Conservation (phyloP, 2,113 vertebrate genomes). For the Equus quagga region DNA sequence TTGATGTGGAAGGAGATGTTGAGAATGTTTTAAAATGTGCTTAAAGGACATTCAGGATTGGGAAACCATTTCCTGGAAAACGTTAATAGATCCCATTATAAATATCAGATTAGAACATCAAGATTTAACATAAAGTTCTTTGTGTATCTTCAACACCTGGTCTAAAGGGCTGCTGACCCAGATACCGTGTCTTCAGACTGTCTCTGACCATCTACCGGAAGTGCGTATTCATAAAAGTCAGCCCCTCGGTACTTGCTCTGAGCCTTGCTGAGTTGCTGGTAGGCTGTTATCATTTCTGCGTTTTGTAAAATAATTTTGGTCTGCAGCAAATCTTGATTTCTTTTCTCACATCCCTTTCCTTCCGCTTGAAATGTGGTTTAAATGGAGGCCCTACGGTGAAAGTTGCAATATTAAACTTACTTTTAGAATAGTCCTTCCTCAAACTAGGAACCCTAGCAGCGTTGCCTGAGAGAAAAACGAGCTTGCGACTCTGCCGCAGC, state of each 20-base stretch:
- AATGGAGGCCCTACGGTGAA: not conserved
- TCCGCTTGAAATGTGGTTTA: not conserved
- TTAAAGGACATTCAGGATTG: not conserved
- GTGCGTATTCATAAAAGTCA: not conserved
- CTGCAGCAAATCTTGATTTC: not conserved
- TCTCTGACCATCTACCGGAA: not conserved
- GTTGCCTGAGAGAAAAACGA: not conserved
- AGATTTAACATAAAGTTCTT: not conserved
- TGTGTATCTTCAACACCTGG: not conserved
- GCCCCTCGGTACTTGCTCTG: too few relatives aligned
- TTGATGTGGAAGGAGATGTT: not conserved
- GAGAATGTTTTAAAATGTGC: conserved; percentile 5
- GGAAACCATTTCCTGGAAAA: not conserved
- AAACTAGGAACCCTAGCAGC: not conserved
- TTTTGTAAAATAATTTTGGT: not conserved
- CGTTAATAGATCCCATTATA: not conserved
- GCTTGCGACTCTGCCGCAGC: not conserved
- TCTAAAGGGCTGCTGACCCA: conserved; percentile 2
- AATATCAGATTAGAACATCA: not conserved
- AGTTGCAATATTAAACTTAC: not conserved
- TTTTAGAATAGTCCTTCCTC: not conserved
- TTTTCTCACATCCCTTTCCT: not conserved
- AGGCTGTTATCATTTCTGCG: not conserved
- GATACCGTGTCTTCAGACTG: not conserved
- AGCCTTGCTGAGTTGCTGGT: not conserved